Evolutionary conservation across 2,888 invertebrate species (phyloP).

Genomic region (Melieria crassipennis): DNA sequence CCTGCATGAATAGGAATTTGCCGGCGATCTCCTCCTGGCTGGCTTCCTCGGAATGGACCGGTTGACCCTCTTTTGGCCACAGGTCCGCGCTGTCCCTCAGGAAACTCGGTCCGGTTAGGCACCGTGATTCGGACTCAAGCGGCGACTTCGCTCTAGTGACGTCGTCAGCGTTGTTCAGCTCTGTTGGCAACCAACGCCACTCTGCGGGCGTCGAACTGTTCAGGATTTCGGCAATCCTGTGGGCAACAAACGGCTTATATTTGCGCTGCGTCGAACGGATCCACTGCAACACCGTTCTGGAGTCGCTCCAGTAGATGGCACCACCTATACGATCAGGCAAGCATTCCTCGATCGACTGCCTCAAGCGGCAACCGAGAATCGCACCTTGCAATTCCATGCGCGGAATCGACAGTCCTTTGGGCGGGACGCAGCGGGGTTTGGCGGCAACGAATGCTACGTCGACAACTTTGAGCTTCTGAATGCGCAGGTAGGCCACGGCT

Average conservation of each 20-base stretch:
- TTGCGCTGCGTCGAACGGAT: conserved; percentile 5
- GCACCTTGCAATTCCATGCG: conserved; percentile 40
- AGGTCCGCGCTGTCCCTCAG: too few relatives aligned
- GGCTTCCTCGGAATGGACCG: too few relatives aligned
- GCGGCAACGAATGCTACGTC: conserved; percentile 38
- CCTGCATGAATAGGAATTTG: too few relatives aligned
- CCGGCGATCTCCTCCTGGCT: too few relatives aligned
- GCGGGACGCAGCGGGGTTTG: too few relatives aligned
- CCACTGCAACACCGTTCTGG: conserved; percentile 6
- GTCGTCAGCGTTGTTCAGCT: conserved; percentile 45
- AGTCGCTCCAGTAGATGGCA: background rate
- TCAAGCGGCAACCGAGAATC: conserved; percentile 35
- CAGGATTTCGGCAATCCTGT: conserved; percentile 43
- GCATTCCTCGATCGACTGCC: conserved; percentile 8
- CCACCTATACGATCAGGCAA: conserved; percentile 3
- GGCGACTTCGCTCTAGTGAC: conserved; percentile 34
- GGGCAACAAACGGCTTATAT: conserved; percentile 18
- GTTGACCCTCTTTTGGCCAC: too few relatives aligned
- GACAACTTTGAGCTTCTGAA: background rate
- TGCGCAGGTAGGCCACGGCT: conserved; percentile 35
- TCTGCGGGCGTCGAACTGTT: conserved; percentile 35
- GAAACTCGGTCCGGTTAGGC: too few relatives aligned
- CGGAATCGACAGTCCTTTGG: conserved; percentile 35
- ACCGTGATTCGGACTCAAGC: background rate
- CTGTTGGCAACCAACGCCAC: conserved; percentile 47